These are phyloP conservation scores for Danaus chrysippus DNA, from an alignment of 2,888 invertebrate genomes.

Conservation along the genomic window DNA sequence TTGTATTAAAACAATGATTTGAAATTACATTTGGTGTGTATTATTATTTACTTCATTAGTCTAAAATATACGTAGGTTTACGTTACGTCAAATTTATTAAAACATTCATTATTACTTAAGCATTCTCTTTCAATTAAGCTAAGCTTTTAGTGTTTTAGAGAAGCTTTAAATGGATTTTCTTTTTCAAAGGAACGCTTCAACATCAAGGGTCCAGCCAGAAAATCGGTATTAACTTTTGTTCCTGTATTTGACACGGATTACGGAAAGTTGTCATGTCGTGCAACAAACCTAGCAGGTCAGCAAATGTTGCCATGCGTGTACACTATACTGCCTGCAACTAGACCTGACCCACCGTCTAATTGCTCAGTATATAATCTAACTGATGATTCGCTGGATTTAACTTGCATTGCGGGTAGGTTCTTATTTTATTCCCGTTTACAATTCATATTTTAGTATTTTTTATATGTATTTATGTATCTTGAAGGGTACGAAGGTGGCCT, in stretches of 20 bases:
- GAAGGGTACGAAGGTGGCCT: constrained; percentile 88
- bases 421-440: background rate
- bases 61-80: too few species aligned
- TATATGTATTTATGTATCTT: background rate
- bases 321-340: constrained; percentile 86
- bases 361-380: constrained; percentile 89
- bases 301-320: constrained; percentile 86
- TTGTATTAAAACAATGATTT: too few species aligned
- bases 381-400: constrained; percentile 85
- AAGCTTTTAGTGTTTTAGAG: too few species aligned
- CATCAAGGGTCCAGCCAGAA: constrained; percentile 70
- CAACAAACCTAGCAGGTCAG: constrained; percentile 84
- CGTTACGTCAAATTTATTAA: too few species aligned
- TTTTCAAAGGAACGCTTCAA: constrained; percentile 76
- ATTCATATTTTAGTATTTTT: background rate
- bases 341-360: constrained; percentile 88
- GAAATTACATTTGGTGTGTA: too few species aligned
- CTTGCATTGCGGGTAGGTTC: constrained; percentile 79
- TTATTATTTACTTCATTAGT: too few species aligned
- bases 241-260: constrained; percentile 89
- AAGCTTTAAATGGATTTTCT: too few species aligned
- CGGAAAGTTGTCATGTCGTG: constrained; percentile 88
- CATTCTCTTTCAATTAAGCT: too few species aligned
- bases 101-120: too few species aligned
- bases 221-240: constrained; percentile 86